Evolutionary conservation across 2,113 vertebrate species (phyloP).

Genomic region (Mobula hypostoma): DNA sequence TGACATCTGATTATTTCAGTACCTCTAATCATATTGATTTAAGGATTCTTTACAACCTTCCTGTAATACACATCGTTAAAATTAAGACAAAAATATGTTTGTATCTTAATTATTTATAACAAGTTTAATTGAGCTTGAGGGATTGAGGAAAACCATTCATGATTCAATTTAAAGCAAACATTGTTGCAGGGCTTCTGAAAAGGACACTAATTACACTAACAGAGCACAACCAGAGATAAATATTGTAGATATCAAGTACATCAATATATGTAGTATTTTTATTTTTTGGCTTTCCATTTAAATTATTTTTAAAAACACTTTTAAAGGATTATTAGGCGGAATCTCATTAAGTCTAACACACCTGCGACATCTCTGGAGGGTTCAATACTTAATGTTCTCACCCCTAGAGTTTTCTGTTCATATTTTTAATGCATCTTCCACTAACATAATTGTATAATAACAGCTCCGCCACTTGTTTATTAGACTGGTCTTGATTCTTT

Average conservation of each 20-base stretch:
- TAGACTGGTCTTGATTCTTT: neutral
- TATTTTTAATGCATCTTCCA: constrained; percentile 24
- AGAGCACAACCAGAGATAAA: neutral
- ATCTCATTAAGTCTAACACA: neutral
- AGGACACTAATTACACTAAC: neutral
- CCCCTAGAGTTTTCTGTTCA: neutral
- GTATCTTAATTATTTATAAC: neutral
- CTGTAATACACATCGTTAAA: neutral
- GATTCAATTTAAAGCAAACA: neutral
- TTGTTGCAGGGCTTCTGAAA: neutral
- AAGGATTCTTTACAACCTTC: neutral
- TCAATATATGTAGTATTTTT: neutral
- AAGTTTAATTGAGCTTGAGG: neutral
- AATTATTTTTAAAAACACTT: neutral
- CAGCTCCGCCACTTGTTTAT: neutral
- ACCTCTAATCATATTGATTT: neutral
- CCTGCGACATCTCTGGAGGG: neutral
- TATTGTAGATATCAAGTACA: neutral
- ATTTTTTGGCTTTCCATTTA: neutral
- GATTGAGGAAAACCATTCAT: neutral
- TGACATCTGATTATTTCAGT: neutral
- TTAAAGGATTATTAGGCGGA: constrained; percentile 9
- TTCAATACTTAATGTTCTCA: neutral
- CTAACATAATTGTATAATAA: constrained; percentile 13
- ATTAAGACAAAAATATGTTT: neutral